A percentile compares a stretch with the other conserved stretches of the same genome.
phyloP scores from a whole-genome alignment of 2,888 invertebrate species.

The Meiosimyza platycephala region DNA sequence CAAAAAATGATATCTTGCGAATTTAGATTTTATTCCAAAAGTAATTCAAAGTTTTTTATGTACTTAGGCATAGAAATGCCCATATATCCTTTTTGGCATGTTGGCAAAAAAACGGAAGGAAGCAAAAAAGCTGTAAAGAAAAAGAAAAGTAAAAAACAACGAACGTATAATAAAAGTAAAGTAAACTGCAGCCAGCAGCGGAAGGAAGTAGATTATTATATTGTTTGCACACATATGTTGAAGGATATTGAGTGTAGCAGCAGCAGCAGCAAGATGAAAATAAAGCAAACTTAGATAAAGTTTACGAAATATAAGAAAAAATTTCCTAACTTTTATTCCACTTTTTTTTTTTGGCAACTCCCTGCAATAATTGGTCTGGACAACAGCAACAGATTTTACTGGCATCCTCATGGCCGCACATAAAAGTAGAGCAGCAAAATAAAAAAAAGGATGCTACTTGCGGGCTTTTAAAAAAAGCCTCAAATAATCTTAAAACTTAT shows the following conservation, averaged over 20 bases:
- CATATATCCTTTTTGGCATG: background rate
- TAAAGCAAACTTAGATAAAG: background rate
- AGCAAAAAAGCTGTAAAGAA: background rate
- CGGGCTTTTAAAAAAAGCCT: background rate
- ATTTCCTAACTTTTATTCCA: background rate
- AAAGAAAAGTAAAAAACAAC: background rate
- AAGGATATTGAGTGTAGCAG: background rate
- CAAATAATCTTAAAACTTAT: slow-evolving; percentile 12
- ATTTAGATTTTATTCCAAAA: background rate
- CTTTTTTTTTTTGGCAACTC: background rate
- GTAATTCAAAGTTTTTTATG: background rate
- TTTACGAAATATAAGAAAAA: background rate
- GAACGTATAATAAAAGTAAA: background rate
- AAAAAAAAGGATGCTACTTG: background rate
- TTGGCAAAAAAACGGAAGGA: background rate
- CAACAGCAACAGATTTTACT: slow-evolving; percentile 17
- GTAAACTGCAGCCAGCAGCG: slow-evolving; percentile 1
- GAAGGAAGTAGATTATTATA: slow-evolving; percentile 31
- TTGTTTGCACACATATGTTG: slow-evolving; percentile 26
- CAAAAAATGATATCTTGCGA: too few relatives aligned
- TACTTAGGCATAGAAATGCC: too few relatives aligned
- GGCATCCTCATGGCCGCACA: background rate
- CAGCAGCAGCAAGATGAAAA: background rate
- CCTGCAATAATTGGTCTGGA: slow-evolving; percentile 19
- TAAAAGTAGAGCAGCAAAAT: too few relatives aligned